A percentile compares a stretch with the other conserved stretches of the same genome.
phyloP scores from a whole-genome alignment of 2,888 invertebrate genomes.

The Drosophila anceps region DNA sequence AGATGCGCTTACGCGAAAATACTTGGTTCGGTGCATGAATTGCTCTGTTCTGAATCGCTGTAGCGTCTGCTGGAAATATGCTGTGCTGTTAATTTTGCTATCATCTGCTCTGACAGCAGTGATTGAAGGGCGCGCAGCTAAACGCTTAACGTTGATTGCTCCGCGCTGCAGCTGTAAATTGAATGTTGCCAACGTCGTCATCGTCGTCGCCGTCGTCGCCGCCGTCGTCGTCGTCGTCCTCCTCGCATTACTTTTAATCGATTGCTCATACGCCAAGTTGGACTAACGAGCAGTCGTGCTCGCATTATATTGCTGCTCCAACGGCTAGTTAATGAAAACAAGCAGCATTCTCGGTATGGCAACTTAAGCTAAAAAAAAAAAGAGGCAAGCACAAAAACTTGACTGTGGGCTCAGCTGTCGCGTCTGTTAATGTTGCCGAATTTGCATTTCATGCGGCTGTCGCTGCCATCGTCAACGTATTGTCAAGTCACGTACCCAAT shows the following conservation, averaged over 20 bases:
- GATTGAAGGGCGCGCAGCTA: slow-evolving; percentile 58
- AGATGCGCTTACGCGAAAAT: slow-evolving; percentile 11
- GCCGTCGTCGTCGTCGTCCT: slow-evolving; percentile 5
- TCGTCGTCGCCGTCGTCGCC: slow-evolving; percentile 8
- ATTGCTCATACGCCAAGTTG: slow-evolving; percentile 73
- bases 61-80: slow-evolving; percentile 34
- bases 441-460: slow-evolving; percentile 76
- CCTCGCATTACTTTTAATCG: slow-evolving; percentile 70
- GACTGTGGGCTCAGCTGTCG: slow-evolving; percentile 49
- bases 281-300: slow-evolving; percentile 68
- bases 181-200: slow-evolving; percentile 31
- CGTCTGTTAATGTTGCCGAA: slow-evolving; percentile 72
- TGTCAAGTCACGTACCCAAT: slow-evolving; percentile 82
- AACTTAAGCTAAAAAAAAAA: slow-evolving; percentile 54
- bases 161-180: slow-evolving; percentile 69
- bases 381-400: slow-evolving; percentile 23
- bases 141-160: slow-evolving; percentile 74
- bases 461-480: slow-evolving; percentile 51
- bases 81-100: slow-evolving; percentile 62
- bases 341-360: slow-evolving; percentile 69
- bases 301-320: slow-evolving; percentile 50
- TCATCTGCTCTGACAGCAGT: slow-evolving; percentile 43
- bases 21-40: slow-evolving; percentile 5
- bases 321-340: slow-evolving; percentile 80
- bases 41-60: slow-evolving; percentile 20